Evolutionary conservation across 2,888 invertebrate genomes (phyloP).

Genomic region (Drosophila greeni): DNA sequence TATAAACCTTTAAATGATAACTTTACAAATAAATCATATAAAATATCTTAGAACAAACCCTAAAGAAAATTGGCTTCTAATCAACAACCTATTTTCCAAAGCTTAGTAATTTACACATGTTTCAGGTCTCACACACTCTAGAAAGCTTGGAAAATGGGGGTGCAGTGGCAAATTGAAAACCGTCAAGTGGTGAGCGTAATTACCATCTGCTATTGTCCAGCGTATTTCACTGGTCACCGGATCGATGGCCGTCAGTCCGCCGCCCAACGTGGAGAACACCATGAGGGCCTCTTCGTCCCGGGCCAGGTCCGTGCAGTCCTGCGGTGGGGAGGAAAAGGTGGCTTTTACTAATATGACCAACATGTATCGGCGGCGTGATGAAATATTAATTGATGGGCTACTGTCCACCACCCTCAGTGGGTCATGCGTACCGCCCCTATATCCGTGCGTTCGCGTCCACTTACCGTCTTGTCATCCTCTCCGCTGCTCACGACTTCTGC

Average conservation of each 20-base stretch:
- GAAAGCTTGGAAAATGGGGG: conserved; percentile 39
- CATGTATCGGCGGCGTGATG: conserved; percentile 20
- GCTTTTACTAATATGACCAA: conserved; percentile 14
- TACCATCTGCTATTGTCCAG: conserved; percentile 96
- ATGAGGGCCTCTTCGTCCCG: conserved; percentile 87
- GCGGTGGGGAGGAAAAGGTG: conserved; percentile 12
- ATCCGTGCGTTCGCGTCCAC: conserved; percentile 8
- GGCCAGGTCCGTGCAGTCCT: conserved; percentile 83
- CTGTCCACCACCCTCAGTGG: conserved; percentile 35
- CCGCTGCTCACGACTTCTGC: conserved; percentile 67
- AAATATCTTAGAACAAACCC: too few species aligned
- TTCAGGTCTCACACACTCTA: conserved; percentile 39
- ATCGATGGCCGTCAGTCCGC: conserved; percentile 93
- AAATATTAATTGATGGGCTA: conserved; percentile 35
- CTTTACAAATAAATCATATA: too few species aligned
- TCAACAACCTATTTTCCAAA: not conserved
- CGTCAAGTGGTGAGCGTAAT: conserved; percentile 57
- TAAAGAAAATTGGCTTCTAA: not conserved
- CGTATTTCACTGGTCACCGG: conserved; percentile 89
- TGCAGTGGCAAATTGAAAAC: conserved; percentile 23
- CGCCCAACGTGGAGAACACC: conserved; percentile 95
- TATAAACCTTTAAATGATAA: not conserved
- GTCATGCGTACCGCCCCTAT: conserved; percentile 12
- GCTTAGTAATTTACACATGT: conserved; percentile 42
- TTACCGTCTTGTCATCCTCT: conserved; percentile 61